Evolutionary conservation across 1,140 invertebrate genomes (phyloP).

Genomic region (Drosophila varians): DNA sequence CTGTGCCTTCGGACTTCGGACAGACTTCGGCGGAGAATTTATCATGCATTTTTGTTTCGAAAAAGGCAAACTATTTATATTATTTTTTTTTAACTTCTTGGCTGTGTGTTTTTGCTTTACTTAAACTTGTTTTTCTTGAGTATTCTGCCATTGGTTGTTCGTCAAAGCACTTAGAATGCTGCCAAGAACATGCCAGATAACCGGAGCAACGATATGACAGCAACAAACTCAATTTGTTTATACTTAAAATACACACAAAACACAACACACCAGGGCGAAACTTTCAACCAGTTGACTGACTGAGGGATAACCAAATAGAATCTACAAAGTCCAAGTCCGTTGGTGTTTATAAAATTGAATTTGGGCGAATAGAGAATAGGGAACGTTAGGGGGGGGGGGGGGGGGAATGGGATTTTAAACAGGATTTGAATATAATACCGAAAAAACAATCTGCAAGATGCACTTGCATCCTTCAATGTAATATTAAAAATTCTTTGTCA

Average conservation of each 20-base stretch:
- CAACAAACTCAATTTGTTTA: slow-evolving; percentile 76
- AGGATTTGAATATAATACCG: slow-evolving; percentile 29
- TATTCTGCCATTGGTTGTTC: too few relatives aligned
- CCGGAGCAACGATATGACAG: slow-evolving; percentile 48
- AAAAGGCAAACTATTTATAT: not conserved
- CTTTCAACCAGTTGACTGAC: slow-evolving; percentile 41
- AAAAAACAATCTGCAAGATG: slow-evolving; percentile 43
- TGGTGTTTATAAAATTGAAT: slow-evolving; percentile 47
- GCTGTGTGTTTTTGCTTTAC: slow-evolving; percentile 2
- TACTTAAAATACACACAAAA: slow-evolving; percentile 35
- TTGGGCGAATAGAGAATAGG: slow-evolving; percentile 1
- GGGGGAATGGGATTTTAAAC: slow-evolving; percentile 18
- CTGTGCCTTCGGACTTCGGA: too few relatives aligned
- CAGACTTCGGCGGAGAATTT: not conserved
- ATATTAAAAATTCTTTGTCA: slow-evolving; percentile 66
- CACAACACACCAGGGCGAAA: slow-evolving; percentile 20
- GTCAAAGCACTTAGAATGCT: slow-evolving; percentile 35
- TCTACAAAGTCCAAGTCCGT: not conserved
- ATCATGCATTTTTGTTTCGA: not conserved
- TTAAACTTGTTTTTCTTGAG: slow-evolving; percentile 4
- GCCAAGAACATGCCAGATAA: slow-evolving; percentile 34
- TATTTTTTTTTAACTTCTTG: slow-evolving; percentile 6
- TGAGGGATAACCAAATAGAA: slow-evolving; percentile 6
- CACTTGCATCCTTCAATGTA: slow-evolving; percentile 10
- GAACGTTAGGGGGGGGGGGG: too few relatives aligned